Evolutionary conservation across 2,797 vertebrate genomes (phyloP), one percentile per base, ranked within the genome.

Genomic region (Harpagifer antarcticus): DNA sequence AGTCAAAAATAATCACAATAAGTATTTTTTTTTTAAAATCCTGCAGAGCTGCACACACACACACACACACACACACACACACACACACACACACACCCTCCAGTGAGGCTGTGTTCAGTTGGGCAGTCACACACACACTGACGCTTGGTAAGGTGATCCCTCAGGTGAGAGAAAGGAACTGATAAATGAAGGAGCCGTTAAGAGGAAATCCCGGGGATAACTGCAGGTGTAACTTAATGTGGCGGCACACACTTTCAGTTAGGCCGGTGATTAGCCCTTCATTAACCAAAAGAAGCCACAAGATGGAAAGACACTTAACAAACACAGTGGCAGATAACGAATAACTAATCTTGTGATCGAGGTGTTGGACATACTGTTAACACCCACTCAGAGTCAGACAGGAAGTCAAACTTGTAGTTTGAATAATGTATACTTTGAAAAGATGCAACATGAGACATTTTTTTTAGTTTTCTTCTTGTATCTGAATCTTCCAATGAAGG

Each of bases 201-300:
- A 72, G 82, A 89, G 91, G 92, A 92, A 93, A 92, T 91, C 89
- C 89, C 88, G 43, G 78, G 87, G 85, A 91, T 90, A 84, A 87
- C 78, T 16, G 67, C 10, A 64, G 58, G 12, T 75, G 87, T 78
- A 71, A 76, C 86, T 74, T 59, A 86, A 89, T 78, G 82, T 83
- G 72, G 40, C 1, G 5, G 60, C 74, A 87, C 85, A 73, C 86
- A 84, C 86, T 83, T 86, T 88, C 87, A 72, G 82, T 87, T 91
- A 76, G 79, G 62, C 55, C 3, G n/a, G 52, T 62, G 43, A 66
- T 88, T 76, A 83, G 65, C 72, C 42, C 76, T 54, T 64, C 68
- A 68, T 90, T 88, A 87, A 70, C 59, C 54, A 65, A 71, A 84
- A 84, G 79, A 65, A 71, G 61, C 62, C 13, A 17, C 16, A 10